phyloP scores from a whole-genome alignment of 2,888 invertebrate genomes.

The Adela reaumurella region DNA sequence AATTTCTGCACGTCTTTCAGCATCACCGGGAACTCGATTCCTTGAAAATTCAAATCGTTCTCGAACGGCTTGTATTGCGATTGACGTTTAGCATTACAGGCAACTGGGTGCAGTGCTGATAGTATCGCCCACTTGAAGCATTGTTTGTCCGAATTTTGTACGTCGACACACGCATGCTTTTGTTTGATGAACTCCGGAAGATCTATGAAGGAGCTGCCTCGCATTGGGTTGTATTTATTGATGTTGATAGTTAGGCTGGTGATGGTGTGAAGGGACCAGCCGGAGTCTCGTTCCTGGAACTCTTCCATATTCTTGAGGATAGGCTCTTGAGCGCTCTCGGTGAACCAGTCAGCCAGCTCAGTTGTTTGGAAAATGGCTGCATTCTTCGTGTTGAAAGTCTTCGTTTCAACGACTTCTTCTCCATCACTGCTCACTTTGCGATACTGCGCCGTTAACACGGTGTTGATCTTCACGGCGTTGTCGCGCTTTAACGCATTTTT shows the following conservation, averaged over 20 bases:
- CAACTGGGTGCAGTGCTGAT: slow-evolving; percentile 13
- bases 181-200: slow-evolving; percentile 12
- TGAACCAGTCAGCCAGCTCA: slow-evolving; percentile 3
- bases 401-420: not conserved
- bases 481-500: not conserved
- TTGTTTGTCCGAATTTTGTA: slow-evolving; percentile 16
- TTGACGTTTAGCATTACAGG: slow-evolving; percentile 7
- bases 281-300: slow-evolving; percentile 15
- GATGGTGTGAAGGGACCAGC: slow-evolving; percentile 11
- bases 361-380: not conserved
- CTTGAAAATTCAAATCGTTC: slow-evolving; percentile 14
- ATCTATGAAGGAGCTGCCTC: slow-evolving; percentile 9
- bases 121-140: slow-evolving; percentile 17
- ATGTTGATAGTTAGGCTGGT: slow-evolving; percentile 11
- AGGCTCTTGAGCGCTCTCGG: not conserved
- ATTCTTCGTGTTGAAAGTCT: not conserved
- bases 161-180: slow-evolving; percentile 15
- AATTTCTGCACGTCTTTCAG: slow-evolving; percentile 14
- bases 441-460: not conserved
- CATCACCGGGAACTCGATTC: slow-evolving; percentile 16
- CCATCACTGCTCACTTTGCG: not conserved
- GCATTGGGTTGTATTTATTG: slow-evolving; percentile 11
- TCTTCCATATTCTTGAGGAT: slow-evolving; percentile 12
- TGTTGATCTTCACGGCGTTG: not conserved
- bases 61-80: slow-evolving; percentile 14